Conservation (phyloP, 2,797 vertebrate species). For the Acomys russatus region DNA sequence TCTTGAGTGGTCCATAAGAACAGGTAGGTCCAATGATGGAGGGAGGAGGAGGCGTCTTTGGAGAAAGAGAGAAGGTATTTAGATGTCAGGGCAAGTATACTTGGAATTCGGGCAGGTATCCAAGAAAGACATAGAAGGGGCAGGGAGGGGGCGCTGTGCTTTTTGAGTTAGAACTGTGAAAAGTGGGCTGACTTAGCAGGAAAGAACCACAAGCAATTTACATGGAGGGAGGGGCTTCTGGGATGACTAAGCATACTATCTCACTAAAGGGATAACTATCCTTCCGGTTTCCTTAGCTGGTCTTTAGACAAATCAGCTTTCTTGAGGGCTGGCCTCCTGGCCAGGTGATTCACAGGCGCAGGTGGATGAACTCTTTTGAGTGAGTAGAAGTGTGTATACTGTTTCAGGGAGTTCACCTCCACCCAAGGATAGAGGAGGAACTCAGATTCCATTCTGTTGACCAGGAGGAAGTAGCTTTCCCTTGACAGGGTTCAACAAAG, state of each 20-base stretch:
- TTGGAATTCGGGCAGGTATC: not conserved
- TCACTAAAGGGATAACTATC: not conserved
- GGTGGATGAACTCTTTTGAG: not conserved
- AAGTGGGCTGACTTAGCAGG: not conserved
- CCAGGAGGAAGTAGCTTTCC: not conserved
- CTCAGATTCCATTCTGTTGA: not conserved
- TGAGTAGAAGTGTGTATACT: too few species aligned
- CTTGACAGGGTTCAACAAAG: not conserved
- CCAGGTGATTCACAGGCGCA: not conserved
- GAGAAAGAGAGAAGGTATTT: not conserved
- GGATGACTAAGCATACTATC: not conserved
- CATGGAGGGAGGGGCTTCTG: not conserved
- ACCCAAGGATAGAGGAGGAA: not conserved
- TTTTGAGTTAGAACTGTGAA: not conserved
- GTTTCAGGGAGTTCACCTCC: not conserved
- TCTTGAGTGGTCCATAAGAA: not conserved
- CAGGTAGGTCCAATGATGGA: not conserved
- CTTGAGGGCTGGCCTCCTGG: not conserved
- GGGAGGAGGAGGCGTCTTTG: too few species aligned
- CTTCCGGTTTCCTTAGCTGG: not conserved
- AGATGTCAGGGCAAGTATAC: not conserved
- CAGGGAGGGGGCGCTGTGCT: too few species aligned
- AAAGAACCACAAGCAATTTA: not conserved
- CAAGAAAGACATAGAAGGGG: not conserved
- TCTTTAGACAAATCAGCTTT: not conserved